Evolutionary conservation across 92 coral and sea anemone genomes (phyloP), one percentile per base, ranked within the genome.

Genomic region (Phymanthus crucifer): DNA sequence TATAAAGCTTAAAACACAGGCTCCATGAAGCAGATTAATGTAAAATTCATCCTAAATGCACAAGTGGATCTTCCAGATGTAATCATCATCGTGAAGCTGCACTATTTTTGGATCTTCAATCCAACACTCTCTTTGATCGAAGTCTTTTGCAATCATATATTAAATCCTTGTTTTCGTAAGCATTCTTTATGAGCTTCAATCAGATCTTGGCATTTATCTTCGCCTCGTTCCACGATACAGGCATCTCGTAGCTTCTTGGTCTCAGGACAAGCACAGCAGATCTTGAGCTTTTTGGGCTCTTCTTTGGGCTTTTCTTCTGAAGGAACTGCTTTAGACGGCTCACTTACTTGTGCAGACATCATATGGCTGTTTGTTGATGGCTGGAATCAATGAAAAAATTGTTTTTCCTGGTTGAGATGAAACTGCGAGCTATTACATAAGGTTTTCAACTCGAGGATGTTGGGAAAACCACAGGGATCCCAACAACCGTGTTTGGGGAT

Each of bases 191-290:
- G 99, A 9, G 98, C 99, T 83, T 93, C 99, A 70, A 95, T 95
- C 21, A 95, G 81, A 50, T 84, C 90, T 45, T 79, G 89, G 72
- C 99, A 95, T 68, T 89, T 88, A 48, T 93, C 91, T 77, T 95
- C 99, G 17, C 99, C 99, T 65, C 93, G 81, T 71, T 95, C 99
- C 13, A 95, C 90, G 61, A 95, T 93, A 57, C 98, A 94, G 12
- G 90, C 91, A 73, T 94, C 98, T 31, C 98, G 89, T 6, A 82
- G 86, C 72, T 93, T 90, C 86, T 94, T 94, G 75, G 98, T 94
- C 78, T 92, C 98, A 50, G 98, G 98, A 80, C 98, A 94, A 67
- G 98, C 98, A 54, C 98, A 94, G 40, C 98, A 94, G 17, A 97
- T 88, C 73, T 84, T 93, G 29, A 93, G 74, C 75, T 93, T 94